Evolutionary conservation across 1,140 invertebrate species (phyloP), one percentile per base, ranked within the genome.

Genomic region (Pachypsylla venusta): DNA sequence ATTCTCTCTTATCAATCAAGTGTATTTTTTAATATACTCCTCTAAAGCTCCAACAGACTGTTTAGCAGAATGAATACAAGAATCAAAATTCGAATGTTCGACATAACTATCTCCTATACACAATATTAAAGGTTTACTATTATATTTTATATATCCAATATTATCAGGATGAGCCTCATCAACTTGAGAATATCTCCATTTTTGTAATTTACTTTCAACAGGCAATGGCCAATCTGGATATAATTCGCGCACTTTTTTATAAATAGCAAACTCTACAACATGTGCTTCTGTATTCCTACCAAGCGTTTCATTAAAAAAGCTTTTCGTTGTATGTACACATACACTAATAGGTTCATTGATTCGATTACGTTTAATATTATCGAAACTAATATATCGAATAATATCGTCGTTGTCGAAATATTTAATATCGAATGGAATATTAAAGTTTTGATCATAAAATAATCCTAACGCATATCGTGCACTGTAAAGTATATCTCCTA

Each of bases 51-150:
- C 42, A 48, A 48, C 42, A 48, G n/a, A 19, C 16, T 48, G 42
- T n/a, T 48, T 48, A 48, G 42, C 42, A 22, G 42, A 48, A 48
- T 48, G 16, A 48, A 48, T 48, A 19, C 42, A 48, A n/a, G 7
- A 7, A 48, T 48, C 42, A 48, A 48, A 48, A 48, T 48, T 48
- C 16, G 42, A 48, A n/a, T 48, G 42, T 7, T n/a, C 7, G 16
- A 48, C 42, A 48, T 48, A 48, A n/a, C 42, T 48, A 22, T 48
- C 42, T 48, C 42, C 42, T 19, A 48, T 48, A n/a, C 42, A 48
- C 4, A 48, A 3, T n/a, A 19, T n/a, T 19, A 48, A 22, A 48
- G 42, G 42, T n/a, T 48, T 48, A 7, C n/a, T 4, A 48, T n/a
- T 48, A 22, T 5, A 48, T 22, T 48, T 4, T 22, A 48, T 48